Evolutionary conservation across 2,888 invertebrate genomes (phyloP), one percentile per base, ranked within the genome.

Genomic region (Tortricodes alternella): DNA sequence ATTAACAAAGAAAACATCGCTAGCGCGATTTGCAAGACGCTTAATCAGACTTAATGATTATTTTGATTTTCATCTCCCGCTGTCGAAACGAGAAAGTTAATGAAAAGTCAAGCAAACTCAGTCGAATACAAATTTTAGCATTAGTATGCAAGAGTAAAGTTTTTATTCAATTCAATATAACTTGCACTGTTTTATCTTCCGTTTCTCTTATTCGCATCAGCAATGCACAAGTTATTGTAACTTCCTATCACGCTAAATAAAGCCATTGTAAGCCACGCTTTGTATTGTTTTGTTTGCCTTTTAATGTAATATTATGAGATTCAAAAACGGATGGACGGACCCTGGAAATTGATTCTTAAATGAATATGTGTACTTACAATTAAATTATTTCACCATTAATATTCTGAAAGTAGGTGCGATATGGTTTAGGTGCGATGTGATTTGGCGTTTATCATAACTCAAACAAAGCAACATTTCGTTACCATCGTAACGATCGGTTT

Each of bases 81-180:
- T 73, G 49, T 76, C 76, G 79, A 80, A 82, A 83, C 82, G 80
- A 80, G 83, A 76, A 83, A 83, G 79, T 86, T 85, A 87, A 88
- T 86, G 85, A 85, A 85, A 87, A 87, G 86, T 88, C 86, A 87
- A 87, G 81, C 80, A 83, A 86, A 86, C 86, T 87, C 83, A 75
- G 80, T 76, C 82, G 87, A 88, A 87, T 88, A 88, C 81, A 86
- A 88, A 88, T 85, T 87, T 83, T 73, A 82, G 72, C 84, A 88
- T 89, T 89, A 89, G 85, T 89, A 89, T 89, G 87, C 89, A 89
- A 86, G 85, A 85, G 77, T 76, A 85, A 89, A 88, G 87, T 89
- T 88, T 86, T 84, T 84, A 89, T 89, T 89, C 76, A 85, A 89
- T 89, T 89, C 76, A 85, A 89, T 89, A 85, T 81, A 85, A 82